Evolutionary conservation across 2,888 invertebrate species (phyloP).

Genomic region (Drosophila cognata): DNA sequence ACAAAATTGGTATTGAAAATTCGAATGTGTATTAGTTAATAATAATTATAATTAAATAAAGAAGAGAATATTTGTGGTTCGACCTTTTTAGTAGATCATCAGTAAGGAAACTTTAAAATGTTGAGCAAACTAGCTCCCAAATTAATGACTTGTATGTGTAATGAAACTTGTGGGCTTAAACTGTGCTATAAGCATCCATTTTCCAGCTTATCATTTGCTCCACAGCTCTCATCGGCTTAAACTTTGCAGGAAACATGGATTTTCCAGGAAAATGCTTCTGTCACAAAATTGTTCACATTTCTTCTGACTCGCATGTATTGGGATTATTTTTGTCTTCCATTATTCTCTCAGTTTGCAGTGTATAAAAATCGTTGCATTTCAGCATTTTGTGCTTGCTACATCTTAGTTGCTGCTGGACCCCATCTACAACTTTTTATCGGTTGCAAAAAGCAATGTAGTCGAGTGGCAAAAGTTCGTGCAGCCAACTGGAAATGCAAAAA

Average conservation of each 20-base stretch:
- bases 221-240: background rate
- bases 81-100: background rate
- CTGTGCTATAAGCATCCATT: background rate
- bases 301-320: background rate
- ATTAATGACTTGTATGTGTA: background rate
- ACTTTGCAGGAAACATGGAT: background rate
- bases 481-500: conserved; percentile 60
- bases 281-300: background rate
- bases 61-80: no score
- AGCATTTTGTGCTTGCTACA: conserved; percentile 33
- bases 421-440: conserved; percentile 60
- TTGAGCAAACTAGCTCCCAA: background rate
- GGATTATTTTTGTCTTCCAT: background rate
- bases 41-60: background rate
- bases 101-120: background rate
- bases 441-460: conserved; percentile 77
- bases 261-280: background rate
- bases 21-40: background rate
- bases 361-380: conserved; percentile 12
- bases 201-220: background rate
- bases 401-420: conserved; percentile 39
- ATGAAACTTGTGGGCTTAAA: background rate
- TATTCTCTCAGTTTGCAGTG: background rate
- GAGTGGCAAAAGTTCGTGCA: conserved; percentile 70
- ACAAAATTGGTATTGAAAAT: background rate